Evolutionary conservation across 2,888 invertebrate species (phyloP).

Genomic region (Julus scandinavius): DNA sequence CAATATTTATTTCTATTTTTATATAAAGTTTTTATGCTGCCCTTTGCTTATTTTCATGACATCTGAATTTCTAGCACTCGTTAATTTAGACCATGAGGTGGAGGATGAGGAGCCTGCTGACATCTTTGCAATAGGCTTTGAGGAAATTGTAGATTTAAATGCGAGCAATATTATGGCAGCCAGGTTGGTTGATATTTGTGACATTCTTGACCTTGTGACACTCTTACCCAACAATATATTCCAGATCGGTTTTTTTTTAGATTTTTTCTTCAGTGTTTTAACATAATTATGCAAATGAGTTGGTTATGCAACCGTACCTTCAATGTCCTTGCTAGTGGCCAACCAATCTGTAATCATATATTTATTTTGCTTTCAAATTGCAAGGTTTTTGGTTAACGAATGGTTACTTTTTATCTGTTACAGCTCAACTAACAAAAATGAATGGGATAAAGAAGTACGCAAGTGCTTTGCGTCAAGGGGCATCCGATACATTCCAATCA

Average conservation of each 20-base stretch:
- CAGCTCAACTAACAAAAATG: slow-evolving; percentile 87
- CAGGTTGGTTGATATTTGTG: slow-evolving; percentile 67
- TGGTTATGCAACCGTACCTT: too few species aligned
- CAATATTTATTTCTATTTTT: background rate
- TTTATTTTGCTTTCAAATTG: background rate
- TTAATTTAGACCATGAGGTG: slow-evolving; percentile 63
- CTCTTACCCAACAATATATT: too few species aligned
- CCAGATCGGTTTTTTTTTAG: background rate
- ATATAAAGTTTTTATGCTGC: slow-evolving; percentile 12
- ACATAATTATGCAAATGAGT: too few species aligned
- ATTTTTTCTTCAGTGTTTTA: too few species aligned
- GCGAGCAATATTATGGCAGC: slow-evolving; percentile 98
- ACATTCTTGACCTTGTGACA: too few species aligned
- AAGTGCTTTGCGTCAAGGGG: slow-evolving; percentile 76
- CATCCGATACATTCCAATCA: slow-evolving; percentile 83
- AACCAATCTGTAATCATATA: too few species aligned
- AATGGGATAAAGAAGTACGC: slow-evolving; percentile 95
- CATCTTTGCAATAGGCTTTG: slow-evolving; percentile 97
- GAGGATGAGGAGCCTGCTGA: slow-evolving; percentile 78
- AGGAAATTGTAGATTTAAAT: slow-evolving; percentile 98
- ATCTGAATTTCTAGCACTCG: slow-evolving; percentile 64
- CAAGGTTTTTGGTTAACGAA: background rate
- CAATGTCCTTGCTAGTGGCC: too few species aligned
- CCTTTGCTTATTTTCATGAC: slow-evolving; percentile 9
- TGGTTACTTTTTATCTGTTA: background rate